These are phyloP conservation scores for Podotricha telesiphe DNA, from an alignment of 2,888 invertebrate genomes.

Conservation along the genomic window DNA sequence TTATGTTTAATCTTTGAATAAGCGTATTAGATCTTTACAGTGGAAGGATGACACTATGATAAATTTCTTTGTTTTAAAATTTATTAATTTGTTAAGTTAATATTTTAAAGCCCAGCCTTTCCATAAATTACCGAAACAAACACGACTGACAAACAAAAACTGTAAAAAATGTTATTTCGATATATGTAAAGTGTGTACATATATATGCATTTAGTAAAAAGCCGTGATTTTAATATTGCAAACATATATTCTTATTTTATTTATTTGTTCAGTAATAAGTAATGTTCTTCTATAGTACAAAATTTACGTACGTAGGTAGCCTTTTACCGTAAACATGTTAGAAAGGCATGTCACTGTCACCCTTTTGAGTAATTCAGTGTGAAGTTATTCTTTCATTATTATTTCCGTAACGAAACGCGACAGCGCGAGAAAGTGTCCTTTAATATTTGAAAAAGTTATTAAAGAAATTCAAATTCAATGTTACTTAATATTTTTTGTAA, in stretches of 20 bases:
- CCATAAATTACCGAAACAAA: too few species aligned
- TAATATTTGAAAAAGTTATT: neutral
- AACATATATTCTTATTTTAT: too few species aligned
- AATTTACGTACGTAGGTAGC: neutral
- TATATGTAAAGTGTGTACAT: too few species aligned
- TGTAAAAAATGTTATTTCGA: too few species aligned
- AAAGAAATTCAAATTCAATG: too few species aligned
- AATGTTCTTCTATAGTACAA: neutral
- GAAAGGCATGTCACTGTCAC: constrained; percentile 38
- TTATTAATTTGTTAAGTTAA: too few species aligned
- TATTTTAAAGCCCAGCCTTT: too few species aligned
- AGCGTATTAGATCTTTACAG: neutral
- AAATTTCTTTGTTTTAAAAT: too few species aligned
- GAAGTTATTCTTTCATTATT: constrained; percentile 41
- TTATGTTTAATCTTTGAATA: neutral
- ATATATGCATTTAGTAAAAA: too few species aligned
- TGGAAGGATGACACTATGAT: neutral
- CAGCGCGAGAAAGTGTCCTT: constrained; percentile 31
- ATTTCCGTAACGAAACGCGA: constrained; percentile 36
- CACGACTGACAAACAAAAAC: too few species aligned
- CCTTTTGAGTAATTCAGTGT: constrained; percentile 33
- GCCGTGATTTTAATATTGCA: too few species aligned
- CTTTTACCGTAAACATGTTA: constrained; percentile 25
- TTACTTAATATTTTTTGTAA: too few species aligned
- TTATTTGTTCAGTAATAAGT: neutral